phyloP scores from a whole-genome alignment of 37 sponge, comb jelly and placozoan genomes.

The Agelas oroides region DNA sequence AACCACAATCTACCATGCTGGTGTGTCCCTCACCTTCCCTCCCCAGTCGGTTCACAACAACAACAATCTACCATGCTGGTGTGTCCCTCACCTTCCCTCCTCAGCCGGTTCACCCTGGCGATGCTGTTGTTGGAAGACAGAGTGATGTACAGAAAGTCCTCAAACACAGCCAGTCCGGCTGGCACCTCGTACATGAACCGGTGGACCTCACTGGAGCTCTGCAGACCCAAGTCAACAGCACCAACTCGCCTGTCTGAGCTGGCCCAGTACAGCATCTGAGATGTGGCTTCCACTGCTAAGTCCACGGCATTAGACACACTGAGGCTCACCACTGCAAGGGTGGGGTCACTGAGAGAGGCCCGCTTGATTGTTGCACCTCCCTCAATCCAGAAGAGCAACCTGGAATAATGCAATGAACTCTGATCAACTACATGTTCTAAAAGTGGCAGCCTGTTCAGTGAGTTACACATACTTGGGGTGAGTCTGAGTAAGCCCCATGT shows the following conservation, averaged over 20 bases:
- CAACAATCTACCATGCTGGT: too few species aligned
- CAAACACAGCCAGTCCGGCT: conserved; percentile 48
- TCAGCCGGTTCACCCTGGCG: conserved; percentile 25
- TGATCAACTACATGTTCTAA: not conserved
- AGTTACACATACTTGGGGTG: too few species aligned
- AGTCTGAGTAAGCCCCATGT: too few species aligned
- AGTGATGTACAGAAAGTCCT: conserved; percentile 48
- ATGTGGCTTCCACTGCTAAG: conserved; percentile 16
- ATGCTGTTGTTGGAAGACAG: not conserved
- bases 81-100: not conserved
- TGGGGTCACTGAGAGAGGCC: conserved; percentile 5
- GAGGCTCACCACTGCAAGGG: not conserved
- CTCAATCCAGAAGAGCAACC: conserved; percentile 53
- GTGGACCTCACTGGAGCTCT: conserved; percentile 5
- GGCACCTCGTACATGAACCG: not conserved
- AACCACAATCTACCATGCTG: too few species aligned
- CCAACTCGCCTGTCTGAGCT: not conserved
- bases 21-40: too few species aligned
- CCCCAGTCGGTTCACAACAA: too few species aligned
- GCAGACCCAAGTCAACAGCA: not conserved
- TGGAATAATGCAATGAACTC: conserved; percentile 5
- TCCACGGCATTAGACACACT: not conserved
- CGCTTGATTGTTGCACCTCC: conserved; percentile 29
- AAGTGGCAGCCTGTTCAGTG: not conserved
- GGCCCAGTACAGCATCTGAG: conserved; percentile 30